phyloP scores from a whole-genome alignment of 2,113 vertebrate genomes.

The Caloenas nicobarica region DNA sequence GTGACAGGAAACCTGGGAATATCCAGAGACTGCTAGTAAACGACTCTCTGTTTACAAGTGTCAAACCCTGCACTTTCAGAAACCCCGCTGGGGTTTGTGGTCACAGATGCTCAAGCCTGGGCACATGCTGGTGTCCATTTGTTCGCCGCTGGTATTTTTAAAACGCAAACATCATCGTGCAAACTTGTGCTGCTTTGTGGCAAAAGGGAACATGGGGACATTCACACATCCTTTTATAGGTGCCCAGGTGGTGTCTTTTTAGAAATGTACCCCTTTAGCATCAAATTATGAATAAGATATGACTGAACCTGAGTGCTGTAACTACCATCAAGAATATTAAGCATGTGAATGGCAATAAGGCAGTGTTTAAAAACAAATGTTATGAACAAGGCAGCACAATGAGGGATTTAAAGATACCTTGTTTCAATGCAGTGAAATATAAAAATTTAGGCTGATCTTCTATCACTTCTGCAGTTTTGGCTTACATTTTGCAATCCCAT shows the following conservation, averaged over 20 bases:
- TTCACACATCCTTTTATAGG: neutral
- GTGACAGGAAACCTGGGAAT: neutral
- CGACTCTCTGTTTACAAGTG: neutral
- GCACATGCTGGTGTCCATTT: neutral
- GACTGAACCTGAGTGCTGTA: neutral
- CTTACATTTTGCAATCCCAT: neutral
- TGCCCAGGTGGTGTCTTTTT: neutral
- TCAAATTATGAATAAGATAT: neutral
- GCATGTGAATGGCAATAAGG: rapidly evolving
- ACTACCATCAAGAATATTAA: neutral
- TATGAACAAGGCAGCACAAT: neutral
- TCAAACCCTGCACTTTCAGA: neutral
- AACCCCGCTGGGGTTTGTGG: neutral
- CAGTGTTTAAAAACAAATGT: neutral
- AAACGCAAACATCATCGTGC: rapidly evolving
- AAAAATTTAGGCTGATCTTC: neutral
- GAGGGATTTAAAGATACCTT: neutral
- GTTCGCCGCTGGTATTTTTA: neutral
- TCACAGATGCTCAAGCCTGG: rapidly evolving
- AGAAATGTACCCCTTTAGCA: neutral
- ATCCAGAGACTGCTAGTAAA: neutral
- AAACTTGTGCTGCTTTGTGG: neutral
- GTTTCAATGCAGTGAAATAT: neutral
- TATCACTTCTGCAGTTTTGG: neutral
- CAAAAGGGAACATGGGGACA: neutral